Base-by-base conservation (phyloP, 2,888 invertebrate species). In the Drosophila tripunctata region DNA sequence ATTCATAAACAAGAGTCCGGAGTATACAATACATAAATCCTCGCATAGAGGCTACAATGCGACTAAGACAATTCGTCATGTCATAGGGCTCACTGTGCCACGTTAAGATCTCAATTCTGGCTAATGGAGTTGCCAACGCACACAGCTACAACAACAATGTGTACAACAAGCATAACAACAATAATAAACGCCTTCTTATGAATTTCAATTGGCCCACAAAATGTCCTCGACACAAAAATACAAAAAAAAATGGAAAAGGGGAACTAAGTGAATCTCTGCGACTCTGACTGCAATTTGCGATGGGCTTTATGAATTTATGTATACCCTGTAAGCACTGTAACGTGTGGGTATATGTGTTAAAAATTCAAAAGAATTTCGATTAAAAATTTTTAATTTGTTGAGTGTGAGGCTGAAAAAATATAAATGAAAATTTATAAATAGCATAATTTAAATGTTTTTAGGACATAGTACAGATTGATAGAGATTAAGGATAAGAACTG, bases 11-110 rank as follows among this genome's bases (percentile, higher is more conserved):
- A 27, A 47, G 17, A 33, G 40, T 21, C 30, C 38, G 2, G 7
- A 27, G 8, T n/a, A n/a, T n/a, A 45, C 45, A 55, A 54, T 30
- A 31, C 17, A 50, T 41, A 62, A 66, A 60, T 66, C 54, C 41
- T 17, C 30, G 60, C 35, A 44, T 41, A 58, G 43, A 36, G 30
- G 30, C 45, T 44, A 63, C 60, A 75, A 73, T 68, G 54, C 50
- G 57, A 64, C 78, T 67, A 63, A 81, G 74, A 76, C 87, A 85
- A 83, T 83, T 81, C 87, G 83, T 83, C 83, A 83, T 87, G 82
- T 77, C 67, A 60, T 33, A 62, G 47, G 66, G 77, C 67, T 67
- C 27, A 19, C 4, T 7, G 17, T 24, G 19, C 30, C 27, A 30
- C 30, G 48, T 44, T 58, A 63, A 82, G 67, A 67, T 67, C 73